These are phyloP conservation scores for Eptesicus fuscus DNA, from an alignment of 2,113 vertebrate species.

Conservation along the genomic window DNA sequence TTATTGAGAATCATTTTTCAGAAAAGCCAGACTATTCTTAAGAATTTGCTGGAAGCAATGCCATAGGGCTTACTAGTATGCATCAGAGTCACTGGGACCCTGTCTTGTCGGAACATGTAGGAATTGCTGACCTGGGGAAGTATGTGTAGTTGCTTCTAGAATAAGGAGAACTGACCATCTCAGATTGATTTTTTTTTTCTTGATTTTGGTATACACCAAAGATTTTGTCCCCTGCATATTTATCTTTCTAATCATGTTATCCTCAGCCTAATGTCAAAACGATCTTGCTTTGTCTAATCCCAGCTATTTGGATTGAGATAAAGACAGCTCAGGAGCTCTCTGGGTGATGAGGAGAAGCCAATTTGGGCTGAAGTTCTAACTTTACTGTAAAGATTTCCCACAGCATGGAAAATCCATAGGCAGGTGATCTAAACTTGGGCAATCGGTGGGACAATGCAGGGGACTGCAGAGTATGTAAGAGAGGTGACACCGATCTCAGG, in stretches of 20 bases:
- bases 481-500: neutral
- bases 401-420: neutral
- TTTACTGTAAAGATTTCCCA: neutral
- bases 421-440: neutral
- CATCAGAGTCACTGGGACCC: neutral
- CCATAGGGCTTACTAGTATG: neutral
- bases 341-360: neutral
- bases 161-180: neutral
- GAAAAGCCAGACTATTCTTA: neutral
- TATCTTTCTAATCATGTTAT: constrained; percentile 22
- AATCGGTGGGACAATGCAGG: too few relatives aligned
- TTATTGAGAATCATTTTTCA: constrained; percentile 9
- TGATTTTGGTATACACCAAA: neutral
- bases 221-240: neutral
- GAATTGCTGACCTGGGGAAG: neutral
- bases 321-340: neutral
- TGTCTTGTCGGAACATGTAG: neutral
- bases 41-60: neutral
- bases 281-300: neutral
- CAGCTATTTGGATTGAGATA: neutral
- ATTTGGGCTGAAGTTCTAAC: neutral
- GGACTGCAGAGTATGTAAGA: neutral
- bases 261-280: neutral
- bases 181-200: neutral
- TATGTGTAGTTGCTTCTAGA: neutral